Conservation (phyloP, 1,140 invertebrate species). For the Pachypsylla venusta region DNA sequence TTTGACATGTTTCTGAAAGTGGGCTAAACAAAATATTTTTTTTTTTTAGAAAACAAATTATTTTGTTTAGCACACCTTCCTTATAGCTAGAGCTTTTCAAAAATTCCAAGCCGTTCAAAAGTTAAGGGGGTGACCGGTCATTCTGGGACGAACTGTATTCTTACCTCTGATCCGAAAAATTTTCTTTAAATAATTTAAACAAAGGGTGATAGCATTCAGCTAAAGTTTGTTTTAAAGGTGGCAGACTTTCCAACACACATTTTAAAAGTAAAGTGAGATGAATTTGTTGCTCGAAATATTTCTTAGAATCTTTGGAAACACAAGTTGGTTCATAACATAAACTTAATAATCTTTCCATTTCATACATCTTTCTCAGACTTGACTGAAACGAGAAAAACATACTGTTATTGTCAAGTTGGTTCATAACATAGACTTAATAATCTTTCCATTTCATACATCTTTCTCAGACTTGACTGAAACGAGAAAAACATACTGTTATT, state of each 20-base stretch:
- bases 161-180: not conserved
- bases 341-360: conserved; percentile 44
- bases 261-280: conserved; percentile 67
- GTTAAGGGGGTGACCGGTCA: too few relatives aligned
- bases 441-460: conserved; percentile 45
- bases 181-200: not conserved
- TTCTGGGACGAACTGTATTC: too few relatives aligned
- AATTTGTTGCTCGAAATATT: conserved; percentile 53
- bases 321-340: conserved; percentile 35
- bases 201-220: not conserved
- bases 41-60: too few relatives aligned
- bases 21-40: too few relatives aligned
- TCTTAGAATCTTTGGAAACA: conserved; percentile 38
- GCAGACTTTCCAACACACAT: conserved; percentile 52
- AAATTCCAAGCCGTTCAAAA: too few relatives aligned
- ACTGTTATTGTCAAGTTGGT: conserved; percentile 35
- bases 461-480: conserved; percentile 35
- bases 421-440: conserved; percentile 37
- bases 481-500: too few relatives aligned
- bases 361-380: conserved; percentile 38
- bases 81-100: too few relatives aligned
- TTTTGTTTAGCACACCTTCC: too few relatives aligned
- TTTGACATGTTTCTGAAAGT: too few relatives aligned
- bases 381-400: conserved; percentile 30
- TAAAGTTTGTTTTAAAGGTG: conserved; percentile 36